Base-by-base conservation (phyloP, 2,113 vertebrate species). In the Syngnathus typhle region DNA sequence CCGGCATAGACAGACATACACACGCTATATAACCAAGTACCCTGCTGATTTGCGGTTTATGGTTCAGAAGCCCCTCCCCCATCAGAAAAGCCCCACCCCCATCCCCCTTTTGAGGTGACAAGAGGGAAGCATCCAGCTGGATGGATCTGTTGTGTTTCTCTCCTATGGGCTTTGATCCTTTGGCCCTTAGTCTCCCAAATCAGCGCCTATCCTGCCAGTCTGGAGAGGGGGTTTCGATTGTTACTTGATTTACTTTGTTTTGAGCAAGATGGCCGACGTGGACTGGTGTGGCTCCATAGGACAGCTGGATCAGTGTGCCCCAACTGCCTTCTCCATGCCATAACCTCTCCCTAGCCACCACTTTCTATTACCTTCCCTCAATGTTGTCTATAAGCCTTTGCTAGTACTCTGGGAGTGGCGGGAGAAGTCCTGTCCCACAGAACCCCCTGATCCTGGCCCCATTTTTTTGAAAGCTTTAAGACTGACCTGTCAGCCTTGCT, bases 401-500 rank as follows among this genome's bases (percentile, higher is more conserved):
- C 65, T 41, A 1, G 75, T 89, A 82, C 85, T 84, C 79, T 65
- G 85, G 84, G 85, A 87, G 78, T 6, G 19, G 67, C 69, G 68
- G 73, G 70, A 79, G 78, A 81, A 75, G 68, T 64, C 73, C 72
- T 78, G 75, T 78, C 70, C 78, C 71, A 65, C 0, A 54, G 76
- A 83, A 80, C 61, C 82, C 83, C 82, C 70, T 84, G 81, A 86
- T 82, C 81, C 80, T 41, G 67, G 81, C 80, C 87, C 88, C 82
- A 84, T 86, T 84, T 88, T 59, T 51, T 84, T 86, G 82, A 84
- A 75, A 66, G 76, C 78, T 82, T 77, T 78, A 83, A 82, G 66
- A 73, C 84, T 85, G 88, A 88, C 86, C 89, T 87, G 88, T 91
- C 90, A 89, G 85, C 79, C 82, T 65, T 79, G 64, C 85, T 80